phyloP scores from a whole-genome alignment of 1,140 invertebrate genomes.

The Macrocentrus cingulum region DNA sequence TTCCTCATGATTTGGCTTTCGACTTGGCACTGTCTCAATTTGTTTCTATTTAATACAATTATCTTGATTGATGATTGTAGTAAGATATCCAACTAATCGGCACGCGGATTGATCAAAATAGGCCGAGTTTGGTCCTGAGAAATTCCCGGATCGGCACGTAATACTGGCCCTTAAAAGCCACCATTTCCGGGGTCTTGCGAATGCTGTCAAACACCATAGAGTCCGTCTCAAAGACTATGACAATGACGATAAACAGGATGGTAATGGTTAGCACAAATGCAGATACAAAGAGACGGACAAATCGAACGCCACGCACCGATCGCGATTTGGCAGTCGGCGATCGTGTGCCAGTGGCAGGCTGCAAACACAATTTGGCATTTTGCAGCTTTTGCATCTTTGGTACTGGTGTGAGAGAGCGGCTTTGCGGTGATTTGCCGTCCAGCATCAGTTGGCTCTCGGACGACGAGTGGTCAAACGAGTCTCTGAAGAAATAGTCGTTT shows the following conservation, averaged over 20 bases:
- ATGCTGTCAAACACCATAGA: slow-evolving; percentile 69
- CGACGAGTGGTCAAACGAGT: slow-evolving; percentile 77
- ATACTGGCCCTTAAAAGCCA: slow-evolving; percentile 75
- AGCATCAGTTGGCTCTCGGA: slow-evolving; percentile 68
- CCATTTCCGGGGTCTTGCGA: slow-evolving; percentile 77
- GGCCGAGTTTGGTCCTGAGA: slow-evolving; percentile 60
- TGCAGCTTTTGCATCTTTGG: slow-evolving; percentile 63
- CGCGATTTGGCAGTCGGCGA: slow-evolving; percentile 34
- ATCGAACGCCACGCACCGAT: slow-evolving; percentile 60
- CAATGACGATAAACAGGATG: slow-evolving; percentile 65
- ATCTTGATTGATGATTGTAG: too few species aligned
- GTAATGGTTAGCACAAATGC: slow-evolving; percentile 70
- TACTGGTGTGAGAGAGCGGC: slow-evolving; percentile 58
- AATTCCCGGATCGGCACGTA: slow-evolving; percentile 82
- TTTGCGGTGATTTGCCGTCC: slow-evolving; percentile 57
- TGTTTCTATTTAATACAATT: neutral
- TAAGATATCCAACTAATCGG: too few species aligned
- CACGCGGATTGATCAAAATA: slow-evolving; percentile 56
- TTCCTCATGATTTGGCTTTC: slow-evolving; percentile 11
- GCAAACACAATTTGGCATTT: slow-evolving; percentile 53
- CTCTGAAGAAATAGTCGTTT: slow-evolving; percentile 72
- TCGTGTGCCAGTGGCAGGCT: slow-evolving; percentile 31
- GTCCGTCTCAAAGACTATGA: slow-evolving; percentile 76
- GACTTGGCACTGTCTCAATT: slow-evolving; percentile 23
- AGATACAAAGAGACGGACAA: slow-evolving; percentile 70